Base-by-base conservation (phyloP, 2,888 invertebrate species). In the Macaria notata region DNA sequence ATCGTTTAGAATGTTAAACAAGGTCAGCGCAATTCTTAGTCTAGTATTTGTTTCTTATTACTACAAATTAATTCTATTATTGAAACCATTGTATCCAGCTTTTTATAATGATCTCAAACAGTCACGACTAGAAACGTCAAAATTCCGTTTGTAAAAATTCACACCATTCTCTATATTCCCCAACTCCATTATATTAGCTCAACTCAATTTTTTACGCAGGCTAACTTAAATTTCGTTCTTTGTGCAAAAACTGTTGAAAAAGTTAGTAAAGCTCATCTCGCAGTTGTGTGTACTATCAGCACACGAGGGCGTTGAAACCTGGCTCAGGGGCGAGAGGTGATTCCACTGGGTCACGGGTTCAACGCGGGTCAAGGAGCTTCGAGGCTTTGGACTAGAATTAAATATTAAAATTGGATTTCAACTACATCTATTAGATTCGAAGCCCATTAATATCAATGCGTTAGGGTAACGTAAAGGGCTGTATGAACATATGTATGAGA, bases 291-390 rank as follows among this genome's bases (percentile, higher is more conserved):
- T 43, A 44, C 70, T 73, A 73, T 79, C 79, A 78, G 78, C 76
- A 66, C 61, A 70, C 69, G 69, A 76, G 76, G 75, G 75, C 75
- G 69, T 74, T 70, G 61, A 69, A 72, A 71, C 71, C 68, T 61
- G 66, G 62, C 63, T 69, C 70, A 69, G 68, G 72, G 67, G 69
- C 68, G 67, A 68, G 74, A 76, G 77, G 76, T 78, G 76, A 75
- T 69, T 74, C 72, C 73, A 76, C 68, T 83, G 72, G 84, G 86
- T 86, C 86, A 85, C 73, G 69, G 76, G 81, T 80, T 83, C 81
- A 81, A 70, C 69, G 60, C 69, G 72, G 79, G 76, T 79, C 80
- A 80, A 81, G 76, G 73, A 66, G 62, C 61, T 55, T 57, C 52
- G 49, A 46, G 48, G 55, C 57, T 49, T 57, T 48, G 55, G 43